Conservation (phyloP, 2,113 vertebrate species). For the Corapipo altera region DNA sequence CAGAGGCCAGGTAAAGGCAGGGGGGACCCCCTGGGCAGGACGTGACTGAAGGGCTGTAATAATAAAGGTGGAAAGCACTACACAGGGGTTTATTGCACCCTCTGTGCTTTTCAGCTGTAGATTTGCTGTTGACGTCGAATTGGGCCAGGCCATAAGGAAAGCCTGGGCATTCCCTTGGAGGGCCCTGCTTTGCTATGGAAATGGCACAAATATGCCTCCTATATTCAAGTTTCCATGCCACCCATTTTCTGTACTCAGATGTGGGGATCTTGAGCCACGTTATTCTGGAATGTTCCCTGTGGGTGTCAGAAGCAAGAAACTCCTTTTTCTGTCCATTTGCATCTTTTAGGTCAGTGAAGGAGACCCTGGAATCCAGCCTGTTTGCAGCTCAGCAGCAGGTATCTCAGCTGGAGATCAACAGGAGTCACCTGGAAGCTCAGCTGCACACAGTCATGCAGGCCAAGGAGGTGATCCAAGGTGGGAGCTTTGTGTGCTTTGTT, state of each 20-base stretch:
- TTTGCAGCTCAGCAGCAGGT: constrained; percentile 72
- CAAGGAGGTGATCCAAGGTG: constrained; percentile 83
- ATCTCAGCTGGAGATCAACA: constrained; percentile 75
- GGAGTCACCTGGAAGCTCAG: constrained; percentile 77
- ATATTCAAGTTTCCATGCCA: fast-evolving
- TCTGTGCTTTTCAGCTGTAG: not conserved
- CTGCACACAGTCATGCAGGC: constrained; percentile 74
- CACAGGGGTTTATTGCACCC: not conserved
- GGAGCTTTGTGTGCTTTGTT: not conserved
- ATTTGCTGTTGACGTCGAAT: not conserved
- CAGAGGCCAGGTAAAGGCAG: constrained; percentile 76
- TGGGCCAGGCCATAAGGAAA: not conserved
- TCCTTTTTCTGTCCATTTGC: not conserved
- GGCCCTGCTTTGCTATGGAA: not conserved
- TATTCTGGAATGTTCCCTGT: not conserved
- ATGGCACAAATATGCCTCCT: not conserved
- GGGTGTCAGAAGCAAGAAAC: not conserved
- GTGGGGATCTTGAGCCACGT: not conserved
- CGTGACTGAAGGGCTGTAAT: not conserved
- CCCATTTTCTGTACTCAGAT: not conserved
- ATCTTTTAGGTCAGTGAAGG: constrained; percentile 71
- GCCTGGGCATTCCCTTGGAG: not conserved
- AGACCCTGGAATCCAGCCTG: constrained; percentile 77
- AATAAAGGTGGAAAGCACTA: not conserved
- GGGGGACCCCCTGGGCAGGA: not conserved